Percentiles rank a stretch among this genome's conserved stretches.
phyloP scores from a whole-genome alignment of 1,140 invertebrate species.

The Drosophila punjabiensis region DNA sequence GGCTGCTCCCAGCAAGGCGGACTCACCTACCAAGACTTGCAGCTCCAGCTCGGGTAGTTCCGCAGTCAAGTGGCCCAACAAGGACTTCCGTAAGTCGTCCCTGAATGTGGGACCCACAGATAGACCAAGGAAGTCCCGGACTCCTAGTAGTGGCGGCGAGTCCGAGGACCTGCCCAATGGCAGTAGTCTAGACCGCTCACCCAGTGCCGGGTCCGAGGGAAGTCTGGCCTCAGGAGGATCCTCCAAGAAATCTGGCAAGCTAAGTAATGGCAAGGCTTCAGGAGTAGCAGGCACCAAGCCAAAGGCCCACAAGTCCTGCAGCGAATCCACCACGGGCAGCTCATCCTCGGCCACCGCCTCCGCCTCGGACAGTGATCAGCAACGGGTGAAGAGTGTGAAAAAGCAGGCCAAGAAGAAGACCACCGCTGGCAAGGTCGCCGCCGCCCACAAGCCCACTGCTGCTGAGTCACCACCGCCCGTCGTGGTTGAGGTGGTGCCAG shows the following conservation, averaged over 20 bases:
- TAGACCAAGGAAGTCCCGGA: conserved; percentile 79
- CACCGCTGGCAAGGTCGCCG: conserved; percentile 23
- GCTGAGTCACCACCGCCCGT: conserved; percentile 59
- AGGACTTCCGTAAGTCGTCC: conserved; percentile 91
- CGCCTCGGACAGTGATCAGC: conserved; percentile 71
- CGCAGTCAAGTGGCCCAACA: conserved; percentile 87
- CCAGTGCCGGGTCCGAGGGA: conserved; percentile 78
- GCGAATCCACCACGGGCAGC: conserved; percentile 41
- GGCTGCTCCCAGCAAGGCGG: conserved; percentile 86
- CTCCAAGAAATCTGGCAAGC: conserved; percentile 35
- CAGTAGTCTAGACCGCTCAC: conserved; percentile 67
- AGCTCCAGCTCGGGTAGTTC: conserved; percentile 58
- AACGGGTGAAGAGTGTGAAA: conserved; percentile 55
- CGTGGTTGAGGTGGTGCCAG: conserved; percentile 35
- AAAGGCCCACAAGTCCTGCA: conserved; percentile 70
- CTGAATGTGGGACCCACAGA: conserved; percentile 89
- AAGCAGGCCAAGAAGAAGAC: conserved; percentile 68
- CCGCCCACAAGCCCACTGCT: conserved; percentile 37
- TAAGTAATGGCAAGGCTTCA: conserved; percentile 53
- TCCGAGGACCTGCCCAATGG: conserved; percentile 58
- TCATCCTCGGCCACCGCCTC: conserved; percentile 32
- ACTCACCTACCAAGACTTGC: conserved; percentile 83
- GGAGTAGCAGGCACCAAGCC: conserved; percentile 19
- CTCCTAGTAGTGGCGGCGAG: conserved; percentile 80
- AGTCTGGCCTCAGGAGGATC: conserved; percentile 47